Base-by-base conservation (phyloP, 2,113 vertebrate species). In the Lagopus leucura region DNA sequence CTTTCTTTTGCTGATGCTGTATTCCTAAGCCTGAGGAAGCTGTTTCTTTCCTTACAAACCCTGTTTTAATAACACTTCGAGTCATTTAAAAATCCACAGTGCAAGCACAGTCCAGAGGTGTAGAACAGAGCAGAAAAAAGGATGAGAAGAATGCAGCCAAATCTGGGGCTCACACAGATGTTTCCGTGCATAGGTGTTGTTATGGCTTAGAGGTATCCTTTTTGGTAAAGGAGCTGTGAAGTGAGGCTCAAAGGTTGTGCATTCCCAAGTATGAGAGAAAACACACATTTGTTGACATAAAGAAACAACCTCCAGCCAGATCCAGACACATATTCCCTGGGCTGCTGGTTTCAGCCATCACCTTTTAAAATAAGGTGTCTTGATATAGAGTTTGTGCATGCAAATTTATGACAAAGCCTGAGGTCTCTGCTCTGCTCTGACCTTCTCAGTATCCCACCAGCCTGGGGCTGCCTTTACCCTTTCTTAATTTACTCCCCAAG, bases 1-100 rank as follows among this genome's bases (percentile, higher is more conserved):
- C 63, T 95, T 92, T 80, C 50, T 94, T 96, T 85, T 95, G 90
- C 90, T 95, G 96, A 89, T 66, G 17, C 61, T 47, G 36, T 95
- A 71, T 80, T 92, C 74, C 69, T 85, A 78, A 63, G 71, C 34
- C 71, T 54, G 40, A 60, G 24, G 76, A 95, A 94, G 34, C n/a
- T 34, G n/a, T 88, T 95, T 94, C 70, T 93, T 86, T 85, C 66
- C 63, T 93, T 94, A 83, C 61, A 91, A 92, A 24, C 48, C 36
- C 55, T 54, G 8, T 82, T 90, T 89, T 55, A 94, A 91, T 94
- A 95, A 89, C 64, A 93, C 63, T 89, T 94, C 47, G 65, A 89
- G n/a, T 22, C 58, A 67, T 75, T 93, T 93, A 78, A 92, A 94
- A 94, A 69, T 75, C 27, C 22, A 14, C 88, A 50, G 19, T 70